phyloP scores from a whole-genome alignment of 2,888 invertebrate genomes.

The Oxystoma pomonae region DNA sequence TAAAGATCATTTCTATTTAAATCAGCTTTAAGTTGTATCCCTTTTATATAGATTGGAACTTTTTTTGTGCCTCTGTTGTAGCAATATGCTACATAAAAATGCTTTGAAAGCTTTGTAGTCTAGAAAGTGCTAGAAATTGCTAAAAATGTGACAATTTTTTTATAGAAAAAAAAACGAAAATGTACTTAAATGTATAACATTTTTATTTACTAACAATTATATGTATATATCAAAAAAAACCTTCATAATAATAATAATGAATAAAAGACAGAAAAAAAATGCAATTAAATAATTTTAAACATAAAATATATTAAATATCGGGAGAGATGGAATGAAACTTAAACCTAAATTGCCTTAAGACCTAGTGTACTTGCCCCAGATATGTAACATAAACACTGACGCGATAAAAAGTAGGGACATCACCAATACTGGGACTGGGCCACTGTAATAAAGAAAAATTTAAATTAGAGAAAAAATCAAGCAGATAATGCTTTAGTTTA shows the following conservation, averaged over 20 bases:
- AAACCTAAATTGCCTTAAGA: slow-evolving; percentile 51
- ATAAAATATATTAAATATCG: neutral
- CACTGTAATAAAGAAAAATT: slow-evolving; percentile 61
- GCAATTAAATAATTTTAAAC: neutral
- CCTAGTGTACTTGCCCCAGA: slow-evolving; percentile 98
- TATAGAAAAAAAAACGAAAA: no score
- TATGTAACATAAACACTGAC: slow-evolving; percentile 99
- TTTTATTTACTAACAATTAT: neutral
- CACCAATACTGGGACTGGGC: slow-evolving; percentile 98
- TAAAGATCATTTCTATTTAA: no score
- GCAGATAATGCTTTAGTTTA: neutral
- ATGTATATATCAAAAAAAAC: neutral
- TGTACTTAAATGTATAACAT: neutral
- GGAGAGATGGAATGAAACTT: slow-evolving; percentile 36
- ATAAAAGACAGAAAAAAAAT: neutral
- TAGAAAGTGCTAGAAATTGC: no score
- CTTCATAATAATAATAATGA: neutral
- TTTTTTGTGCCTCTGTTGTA: no score
- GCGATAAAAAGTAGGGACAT: slow-evolving; percentile 99
- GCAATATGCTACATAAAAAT: no score
- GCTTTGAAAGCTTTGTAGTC: no score
- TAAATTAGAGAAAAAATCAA: slow-evolving; percentile 9
- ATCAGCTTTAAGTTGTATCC: no score
- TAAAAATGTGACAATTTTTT: no score
- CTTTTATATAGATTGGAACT: no score